A percentile compares a stretch with the other conserved stretches of the same genome.
Conservation (phyloP, 1,140 invertebrate species). For the Brachionus manjavacas region DNA sequence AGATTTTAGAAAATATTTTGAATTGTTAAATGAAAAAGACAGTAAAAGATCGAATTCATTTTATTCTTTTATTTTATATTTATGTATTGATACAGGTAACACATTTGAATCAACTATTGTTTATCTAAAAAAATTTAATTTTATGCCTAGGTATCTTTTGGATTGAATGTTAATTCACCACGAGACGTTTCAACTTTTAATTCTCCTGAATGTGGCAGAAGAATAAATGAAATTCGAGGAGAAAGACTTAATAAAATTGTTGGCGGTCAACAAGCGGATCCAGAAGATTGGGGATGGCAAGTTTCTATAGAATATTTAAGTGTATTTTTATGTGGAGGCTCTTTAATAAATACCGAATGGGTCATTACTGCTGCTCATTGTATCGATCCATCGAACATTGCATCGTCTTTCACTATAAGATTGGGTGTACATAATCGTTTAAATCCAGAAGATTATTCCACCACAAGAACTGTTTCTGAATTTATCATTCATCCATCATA, state of each 20-base stretch:
- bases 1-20: no score
- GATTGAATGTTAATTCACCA: not conserved
- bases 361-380: constrained; percentile 69
- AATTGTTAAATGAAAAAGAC: no score
- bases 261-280: not conserved
- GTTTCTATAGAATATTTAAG: not conserved
- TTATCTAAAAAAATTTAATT: not conserved
- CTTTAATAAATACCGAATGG: constrained; percentile 62
- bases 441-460: not conserved
- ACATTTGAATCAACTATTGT: no score
- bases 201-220: not conserved
- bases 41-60: no score
- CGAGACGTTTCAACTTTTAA: not conserved
- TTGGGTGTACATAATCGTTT: not conserved
- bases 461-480: not conserved
- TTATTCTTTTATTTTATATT: no score
- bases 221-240: not conserved
- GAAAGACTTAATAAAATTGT: not conserved
- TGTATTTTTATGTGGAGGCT: constrained; percentile 56
- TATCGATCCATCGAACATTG: constrained; percentile 38
- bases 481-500: constrained; percentile 1
- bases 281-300: constrained; percentile 37
- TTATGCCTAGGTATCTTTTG: not conserved
- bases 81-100: no score
- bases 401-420: not conserved